Evolutionary conservation across 2,888 invertebrate genomes (phyloP).

Genomic region (Mantis religiosa): DNA sequence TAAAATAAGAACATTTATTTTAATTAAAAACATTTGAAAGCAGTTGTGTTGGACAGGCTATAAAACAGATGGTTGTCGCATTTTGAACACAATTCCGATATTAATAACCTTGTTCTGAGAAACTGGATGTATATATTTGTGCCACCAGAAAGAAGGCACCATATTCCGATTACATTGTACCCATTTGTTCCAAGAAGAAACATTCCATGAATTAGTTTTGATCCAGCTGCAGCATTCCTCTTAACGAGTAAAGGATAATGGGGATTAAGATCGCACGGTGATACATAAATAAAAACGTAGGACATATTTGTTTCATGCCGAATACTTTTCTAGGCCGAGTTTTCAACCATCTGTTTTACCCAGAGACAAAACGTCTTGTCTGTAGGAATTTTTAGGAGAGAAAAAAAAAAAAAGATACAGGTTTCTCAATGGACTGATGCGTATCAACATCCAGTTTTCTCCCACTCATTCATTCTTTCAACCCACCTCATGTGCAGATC

Average conservation of each 20-base stretch:
- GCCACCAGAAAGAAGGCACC: not conserved
- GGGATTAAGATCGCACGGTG: not conserved
- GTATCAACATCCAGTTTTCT: not conserved
- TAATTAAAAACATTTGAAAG: not conserved
- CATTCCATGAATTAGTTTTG: not conserved
- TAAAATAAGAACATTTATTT: too few species aligned
- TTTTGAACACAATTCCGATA: not conserved
- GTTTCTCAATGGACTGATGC: not conserved
- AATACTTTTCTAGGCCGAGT: not conserved
- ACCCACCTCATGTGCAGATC: not conserved
- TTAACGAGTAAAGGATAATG: not conserved
- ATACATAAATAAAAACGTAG: not conserved
- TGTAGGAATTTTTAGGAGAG: not conserved
- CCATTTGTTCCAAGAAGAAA: not conserved
- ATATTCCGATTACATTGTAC: not conserved
- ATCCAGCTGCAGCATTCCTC: not conserved
- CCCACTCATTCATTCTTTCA: not conserved
- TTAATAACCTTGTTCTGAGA: not conserved
- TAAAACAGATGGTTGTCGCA: not conserved
- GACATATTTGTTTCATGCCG: not conserved
- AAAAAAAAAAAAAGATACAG: not conserved
- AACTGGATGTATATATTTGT: too few species aligned
- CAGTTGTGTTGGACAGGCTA: not conserved
- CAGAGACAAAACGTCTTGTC: not conserved
- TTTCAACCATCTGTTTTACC: not conserved